Evolutionary conservation across 2,888 invertebrate genomes (phyloP), one percentile per base, ranked within the genome.

Genomic region (Muschampia plurimacula): DNA sequence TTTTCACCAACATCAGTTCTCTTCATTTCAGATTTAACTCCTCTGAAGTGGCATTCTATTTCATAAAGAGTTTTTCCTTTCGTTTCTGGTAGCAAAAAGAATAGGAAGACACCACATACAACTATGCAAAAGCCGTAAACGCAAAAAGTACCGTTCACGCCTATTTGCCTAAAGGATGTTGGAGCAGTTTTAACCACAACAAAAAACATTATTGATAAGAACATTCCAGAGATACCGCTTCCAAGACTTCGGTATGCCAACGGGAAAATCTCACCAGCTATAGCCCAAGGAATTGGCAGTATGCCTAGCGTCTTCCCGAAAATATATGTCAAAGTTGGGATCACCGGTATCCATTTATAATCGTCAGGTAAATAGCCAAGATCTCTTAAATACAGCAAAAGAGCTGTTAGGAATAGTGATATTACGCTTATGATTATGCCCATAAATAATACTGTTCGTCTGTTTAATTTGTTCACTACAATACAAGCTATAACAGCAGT

Each of bases 201-300:
- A 79, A 97, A 97, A 75, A 96, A 95, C 85, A 96, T 95, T 5
- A 96, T 82, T 28, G 96, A 96, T 0, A 95, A 92, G 69, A 95
- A 93, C 86, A 95, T 95, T 1, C 96, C 95, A 22, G 96, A 95
- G 22, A 96, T 90, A 0, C 96, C 96, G 44, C 96, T 95, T 0
- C 96, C 97, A 0, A 96, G 84, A 44, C 96, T 96, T 62, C 96
- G 93, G 69, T 95, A 95, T 1, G 93, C 93, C 32, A 95, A 88
- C 0, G 96, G 95, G 77, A 96, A 97, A 5, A 97, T 90, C 83
- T 97, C 97, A 0, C 96, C 96, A 74, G 96, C 96, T 83, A 97
- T 95, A 12, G 96, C 95, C 96, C 97, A 97, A 0, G 97, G 97
- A 69, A 97, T 89, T 0, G 96, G 96, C 39, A 96, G 83, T 52